phyloP scores from a whole-genome alignment of 1,140 invertebrate genomes.

The Caenorhabditis briggsae region DNA sequence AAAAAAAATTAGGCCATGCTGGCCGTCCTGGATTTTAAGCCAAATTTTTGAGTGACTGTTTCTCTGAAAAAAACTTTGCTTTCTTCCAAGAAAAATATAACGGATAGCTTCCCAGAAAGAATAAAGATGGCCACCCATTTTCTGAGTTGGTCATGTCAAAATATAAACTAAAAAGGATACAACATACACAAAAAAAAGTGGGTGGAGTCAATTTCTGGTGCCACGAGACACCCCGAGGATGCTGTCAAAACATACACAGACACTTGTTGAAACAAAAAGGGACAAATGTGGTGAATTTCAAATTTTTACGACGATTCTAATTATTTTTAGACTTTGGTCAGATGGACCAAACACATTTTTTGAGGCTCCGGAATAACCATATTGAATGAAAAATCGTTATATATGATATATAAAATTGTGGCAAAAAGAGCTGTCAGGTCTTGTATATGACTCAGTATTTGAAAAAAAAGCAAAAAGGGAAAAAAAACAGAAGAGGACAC shows the following conservation, averaged over 20 bases:
- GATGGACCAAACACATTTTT: too few species aligned
- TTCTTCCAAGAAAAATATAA: too few species aligned
- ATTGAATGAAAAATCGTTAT: background rate
- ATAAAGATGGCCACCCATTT: constrained; percentile 12
- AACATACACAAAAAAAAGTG: background rate
- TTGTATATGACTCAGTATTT: background rate
- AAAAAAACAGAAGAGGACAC: constrained; percentile 1
- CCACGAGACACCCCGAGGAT: background rate
- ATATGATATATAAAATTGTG: constrained; percentile 10
- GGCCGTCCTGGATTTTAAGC: too few species aligned
- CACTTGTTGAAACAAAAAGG: background rate
- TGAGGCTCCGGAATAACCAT: too few species aligned
- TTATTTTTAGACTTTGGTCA: too few species aligned
- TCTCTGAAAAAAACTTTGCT: too few species aligned
- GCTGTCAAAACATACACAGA: constrained; percentile 30
- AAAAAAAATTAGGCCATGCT: too few species aligned
- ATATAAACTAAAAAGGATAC: constrained; percentile 20
- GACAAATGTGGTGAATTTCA: constrained; percentile 12
- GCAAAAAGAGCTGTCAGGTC: background rate
- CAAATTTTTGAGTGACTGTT: too few species aligned
- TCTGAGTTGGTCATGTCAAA: background rate
- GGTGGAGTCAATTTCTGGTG: background rate
- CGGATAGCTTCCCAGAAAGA: background rate
- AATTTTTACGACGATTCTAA: constrained; percentile 7
- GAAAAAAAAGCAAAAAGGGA: background rate